A percentile compares a stretch with the other conserved stretches of the same genome.
phyloP scores from a whole-genome alignment of 37 sponge, comb jelly and placozoan species.

The Beroe forskalii region DNA sequence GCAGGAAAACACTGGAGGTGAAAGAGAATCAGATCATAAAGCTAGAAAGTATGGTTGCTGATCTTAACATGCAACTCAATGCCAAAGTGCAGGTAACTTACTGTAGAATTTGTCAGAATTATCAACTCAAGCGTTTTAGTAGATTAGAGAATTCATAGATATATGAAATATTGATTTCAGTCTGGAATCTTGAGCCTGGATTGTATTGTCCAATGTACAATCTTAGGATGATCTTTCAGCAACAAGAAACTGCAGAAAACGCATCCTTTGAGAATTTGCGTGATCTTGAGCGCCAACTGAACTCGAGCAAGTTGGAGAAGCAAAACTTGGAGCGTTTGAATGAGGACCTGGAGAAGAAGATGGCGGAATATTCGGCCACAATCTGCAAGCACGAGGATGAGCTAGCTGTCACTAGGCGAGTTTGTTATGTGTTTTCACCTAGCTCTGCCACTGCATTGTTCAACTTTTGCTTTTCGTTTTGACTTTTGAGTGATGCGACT shows the following conservation, averaged over 20 bases:
- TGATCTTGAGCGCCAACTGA: background rate
- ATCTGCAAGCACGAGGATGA: background rate
- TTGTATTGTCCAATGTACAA: no score
- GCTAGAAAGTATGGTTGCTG: background rate
- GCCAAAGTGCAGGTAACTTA: background rate
- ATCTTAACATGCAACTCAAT: background rate
- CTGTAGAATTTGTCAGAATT: no score
- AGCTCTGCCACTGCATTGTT: no score
- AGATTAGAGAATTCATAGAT: no score
- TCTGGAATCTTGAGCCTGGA: no score
- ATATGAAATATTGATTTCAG: no score
- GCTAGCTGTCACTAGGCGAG: no score
- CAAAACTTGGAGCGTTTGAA: background rate
- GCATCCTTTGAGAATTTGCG: conserved; percentile 6
- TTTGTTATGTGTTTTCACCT: no score
- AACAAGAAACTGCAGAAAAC: background rate
- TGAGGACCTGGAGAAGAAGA: background rate
- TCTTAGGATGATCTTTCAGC: no score
- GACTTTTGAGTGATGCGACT: no score
- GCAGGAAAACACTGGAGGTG: conserved; percentile 15
- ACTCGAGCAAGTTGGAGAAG: background rate
- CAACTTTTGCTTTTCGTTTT: no score
- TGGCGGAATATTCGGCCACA: background rate
- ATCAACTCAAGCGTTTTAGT: no score
- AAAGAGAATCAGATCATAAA: background rate